Percentiles rank a stretch among this genome's conserved stretches.
Evolutionary conservation across 2,888 invertebrate species (phyloP).

Genomic region (Yponomeuta sedellus): DNA sequence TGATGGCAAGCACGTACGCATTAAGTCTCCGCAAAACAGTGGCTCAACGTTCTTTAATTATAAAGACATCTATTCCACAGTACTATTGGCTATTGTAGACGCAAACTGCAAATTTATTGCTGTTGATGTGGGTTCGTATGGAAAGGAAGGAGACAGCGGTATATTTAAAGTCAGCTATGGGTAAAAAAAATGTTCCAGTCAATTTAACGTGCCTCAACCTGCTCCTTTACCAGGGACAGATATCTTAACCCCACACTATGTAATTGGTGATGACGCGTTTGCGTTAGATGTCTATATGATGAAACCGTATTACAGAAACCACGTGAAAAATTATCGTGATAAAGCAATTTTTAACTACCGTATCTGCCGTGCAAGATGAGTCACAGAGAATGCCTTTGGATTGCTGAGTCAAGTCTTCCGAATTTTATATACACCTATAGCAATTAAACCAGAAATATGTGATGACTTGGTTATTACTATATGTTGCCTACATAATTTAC

Average conservation of each 20-base stretch:
- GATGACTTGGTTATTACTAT: constrained; percentile 16
- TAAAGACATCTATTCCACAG: constrained; percentile 24
- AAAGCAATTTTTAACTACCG: constrained; percentile 18
- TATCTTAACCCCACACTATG: constrained; percentile 18
- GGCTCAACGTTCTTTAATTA: constrained; percentile 28
- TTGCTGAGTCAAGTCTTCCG: constrained; percentile 20
- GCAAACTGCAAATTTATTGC: constrained; percentile 23
- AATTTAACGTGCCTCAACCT: constrained; percentile 18
- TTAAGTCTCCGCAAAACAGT: constrained; percentile 21
- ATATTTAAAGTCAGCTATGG: constrained; percentile 15
- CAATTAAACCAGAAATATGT: constrained; percentile 17
- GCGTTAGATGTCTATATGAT: constrained; percentile 16
- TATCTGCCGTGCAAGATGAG: constrained; percentile 19
- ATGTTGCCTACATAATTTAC: constrained; percentile 7
- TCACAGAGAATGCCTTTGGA: constrained; percentile 20
- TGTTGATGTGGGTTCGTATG: constrained; percentile 20
- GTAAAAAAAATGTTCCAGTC: constrained; percentile 11
- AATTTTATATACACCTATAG: constrained; percentile 18
- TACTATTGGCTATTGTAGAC: constrained; percentile 26
- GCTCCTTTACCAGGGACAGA: constrained; percentile 18
- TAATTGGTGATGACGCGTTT: constrained; percentile 20
- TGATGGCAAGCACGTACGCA: constrained; percentile 15
- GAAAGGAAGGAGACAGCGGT: constrained; percentile 20
- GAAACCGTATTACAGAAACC: constrained; percentile 17
- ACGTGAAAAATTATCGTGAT: constrained; percentile 13